Evolutionary conservation across 2,113 vertebrate genomes (phyloP), one percentile per base, ranked within the genome.

Genomic region (Neogale vison): DNA sequence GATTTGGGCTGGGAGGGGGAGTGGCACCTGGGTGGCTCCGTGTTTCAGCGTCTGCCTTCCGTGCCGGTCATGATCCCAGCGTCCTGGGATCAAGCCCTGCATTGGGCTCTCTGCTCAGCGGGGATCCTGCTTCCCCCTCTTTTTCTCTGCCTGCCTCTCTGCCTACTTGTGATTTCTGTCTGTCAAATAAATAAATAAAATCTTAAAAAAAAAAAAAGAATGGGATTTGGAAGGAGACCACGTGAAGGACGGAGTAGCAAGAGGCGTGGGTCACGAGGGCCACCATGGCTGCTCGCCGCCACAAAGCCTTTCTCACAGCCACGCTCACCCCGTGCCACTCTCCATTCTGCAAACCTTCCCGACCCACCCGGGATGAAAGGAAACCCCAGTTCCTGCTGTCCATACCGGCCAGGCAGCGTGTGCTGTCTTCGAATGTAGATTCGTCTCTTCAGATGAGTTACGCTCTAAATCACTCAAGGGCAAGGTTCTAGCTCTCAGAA

Each of bases 311-410:
- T 47, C 42, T 50, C 50, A n/a, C 10, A 17, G 8, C 7, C 0
- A 3, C 6, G 2, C 50, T 76, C 21, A n/a, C 21, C 18, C 3
- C 3, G 0, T 13, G 8, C 34, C n/a, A 8, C 20, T 15, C 45
- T 7, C 26, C n/a, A n/a, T n/a, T 61, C 50, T 50, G 3, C 10
- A 21, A 14, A 1, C 17, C 69, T 50, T 21, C 69, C 59, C 29
- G 11, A 15, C n/a, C 59, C 3, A 1, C 17, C n/a, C 23, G 10
- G 9, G 50, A n/a, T 1, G 21, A n/a, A 26, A n/a, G 20, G 39
- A 67, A 52, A 45, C 26, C 3, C 11, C 21, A 24, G 18, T 20
- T 1, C 6, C 0, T 2, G 2, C 23, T 15, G 0, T 61, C 20
- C 42, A 9, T 1, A 17, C 55, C 15, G 1, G 0, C 5, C 39